These are phyloP conservation scores for Plotosus lineatus DNA, from an alignment of 2,113 vertebrate genomes.

Conservation along the genomic window DNA sequence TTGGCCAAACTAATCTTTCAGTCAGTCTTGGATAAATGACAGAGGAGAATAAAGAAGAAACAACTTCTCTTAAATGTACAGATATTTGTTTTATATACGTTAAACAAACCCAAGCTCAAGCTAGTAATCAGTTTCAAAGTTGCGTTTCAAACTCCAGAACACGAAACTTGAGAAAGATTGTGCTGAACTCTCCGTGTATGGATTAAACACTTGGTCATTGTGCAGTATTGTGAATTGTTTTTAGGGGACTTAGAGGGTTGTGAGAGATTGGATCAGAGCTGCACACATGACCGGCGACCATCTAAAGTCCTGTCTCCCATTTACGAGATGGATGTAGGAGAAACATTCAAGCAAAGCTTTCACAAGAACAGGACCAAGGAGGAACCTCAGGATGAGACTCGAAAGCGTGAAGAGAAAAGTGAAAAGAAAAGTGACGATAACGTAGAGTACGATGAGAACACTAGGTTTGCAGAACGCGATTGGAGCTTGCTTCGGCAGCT, in stretches of 20 bases:
- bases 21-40: conserved; percentile 29
- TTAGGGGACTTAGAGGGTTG: conserved; percentile 98
- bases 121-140: conserved; percentile 48
- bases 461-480: conserved; percentile 88
- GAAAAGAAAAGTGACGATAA: conserved; percentile 71
- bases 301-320: conserved; percentile 97
- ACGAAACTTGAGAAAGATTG: conserved; percentile 35
- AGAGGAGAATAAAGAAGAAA: conserved; percentile 16
- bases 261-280: conserved; percentile 96
- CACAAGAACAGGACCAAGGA: conserved; percentile 77
- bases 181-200: conserved; percentile 42
- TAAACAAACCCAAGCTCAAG: conserved; percentile 2
- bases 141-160: conserved; percentile 36
- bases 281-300: conserved; percentile 89
- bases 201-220: conserved; percentile 89
- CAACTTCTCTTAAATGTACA: conserved; percentile 29
- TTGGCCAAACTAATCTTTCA: conserved; percentile 11
- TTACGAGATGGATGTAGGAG: conserved; percentile 91
- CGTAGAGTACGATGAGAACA: conserved; percentile 64
- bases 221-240: conserved; percentile 99
- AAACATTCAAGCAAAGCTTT: conserved; percentile 84
- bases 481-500: conserved; percentile 92
- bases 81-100: neutral
- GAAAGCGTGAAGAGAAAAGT: conserved; percentile 62
- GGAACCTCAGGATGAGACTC: conserved; percentile 72